Conservation (phyloP, 1,140 invertebrate genomes). For the Drosophila bipectinata region DNA sequence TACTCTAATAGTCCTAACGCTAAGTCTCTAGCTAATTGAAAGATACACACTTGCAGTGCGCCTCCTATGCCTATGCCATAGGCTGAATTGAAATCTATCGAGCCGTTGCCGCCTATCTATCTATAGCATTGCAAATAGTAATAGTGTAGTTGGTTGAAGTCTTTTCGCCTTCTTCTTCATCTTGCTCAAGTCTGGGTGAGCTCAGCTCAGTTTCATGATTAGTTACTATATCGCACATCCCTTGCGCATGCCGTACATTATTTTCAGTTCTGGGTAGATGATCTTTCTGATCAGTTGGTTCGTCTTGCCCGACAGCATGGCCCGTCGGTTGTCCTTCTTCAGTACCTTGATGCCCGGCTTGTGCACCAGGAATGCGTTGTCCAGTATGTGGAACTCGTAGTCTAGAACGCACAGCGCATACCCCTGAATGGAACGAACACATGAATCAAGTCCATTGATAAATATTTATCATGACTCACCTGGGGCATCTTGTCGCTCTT, state of each 20-base stretch:
- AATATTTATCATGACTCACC: constrained; percentile 84
- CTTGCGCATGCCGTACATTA: constrained; percentile 91
- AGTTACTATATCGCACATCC: constrained; percentile 91
- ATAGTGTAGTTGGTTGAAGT: constrained; percentile 63
- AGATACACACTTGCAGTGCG: constrained; percentile 56
- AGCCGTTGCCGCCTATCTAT: constrained; percentile 6
- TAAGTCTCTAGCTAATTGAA: constrained; percentile 64
- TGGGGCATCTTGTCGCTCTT: constrained; percentile 97
- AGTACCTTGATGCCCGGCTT: constrained; percentile 93
- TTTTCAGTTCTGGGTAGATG: constrained; percentile 93
- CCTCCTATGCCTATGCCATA: constrained; percentile 50
- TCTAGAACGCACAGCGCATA: constrained; percentile 94
- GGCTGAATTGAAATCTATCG: constrained; percentile 14
- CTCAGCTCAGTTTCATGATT: constrained; percentile 75
- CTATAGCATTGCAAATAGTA: constrained; percentile 76
- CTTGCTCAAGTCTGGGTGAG: constrained; percentile 37
- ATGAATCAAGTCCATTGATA: constrained; percentile 60
- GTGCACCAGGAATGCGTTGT: constrained; percentile 95
- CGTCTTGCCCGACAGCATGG: constrained; percentile 90
- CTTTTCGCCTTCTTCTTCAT: constrained; percentile 51
- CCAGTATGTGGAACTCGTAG: constrained; percentile 95
- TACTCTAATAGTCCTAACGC: constrained; percentile 53
- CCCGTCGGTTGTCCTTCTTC: constrained; percentile 90
- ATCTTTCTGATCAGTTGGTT: constrained; percentile 91
- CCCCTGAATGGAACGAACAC: constrained; percentile 86